Evolutionary conservation across 2,113 vertebrate species (phyloP).

Genomic region (Cavia porcellus): DNA sequence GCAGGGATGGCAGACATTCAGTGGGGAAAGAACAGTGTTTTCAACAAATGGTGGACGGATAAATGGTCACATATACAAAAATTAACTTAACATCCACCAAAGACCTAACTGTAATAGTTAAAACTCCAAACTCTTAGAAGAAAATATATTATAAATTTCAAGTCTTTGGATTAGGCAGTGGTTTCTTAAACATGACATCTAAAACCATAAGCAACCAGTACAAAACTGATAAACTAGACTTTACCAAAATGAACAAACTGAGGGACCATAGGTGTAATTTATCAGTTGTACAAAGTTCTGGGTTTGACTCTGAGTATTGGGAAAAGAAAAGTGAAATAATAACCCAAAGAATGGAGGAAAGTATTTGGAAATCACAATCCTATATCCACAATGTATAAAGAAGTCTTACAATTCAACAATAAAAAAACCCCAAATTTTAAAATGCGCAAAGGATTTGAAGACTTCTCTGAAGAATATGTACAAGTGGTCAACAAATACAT

Average conservation of each 20-base stretch:
- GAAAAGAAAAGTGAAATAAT: background rate
- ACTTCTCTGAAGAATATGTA: background rate
- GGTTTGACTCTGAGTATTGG: background rate
- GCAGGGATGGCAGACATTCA: background rate
- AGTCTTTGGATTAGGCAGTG: background rate
- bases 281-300: background rate
- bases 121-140: slow-evolving; percentile 11
- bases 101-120: background rate
- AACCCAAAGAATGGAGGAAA: background rate
- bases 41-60: background rate
- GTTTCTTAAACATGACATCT: slow-evolving; percentile 8
- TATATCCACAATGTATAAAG: background rate
- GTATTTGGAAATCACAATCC: background rate
- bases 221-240: background rate
- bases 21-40: background rate
- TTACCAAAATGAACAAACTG: slow-evolving; percentile 35
- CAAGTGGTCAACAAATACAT: background rate
- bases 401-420: background rate
- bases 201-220: background rate
- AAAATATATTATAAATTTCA: background rate
- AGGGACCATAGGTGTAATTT: background rate
- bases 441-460: background rate
- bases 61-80: background rate
- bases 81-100: background rate
- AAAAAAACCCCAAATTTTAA: slow-evolving; percentile 33